phyloP scores from a whole-genome alignment of 2,797 vertebrate genomes.

The Florisuga fusca region DNA sequence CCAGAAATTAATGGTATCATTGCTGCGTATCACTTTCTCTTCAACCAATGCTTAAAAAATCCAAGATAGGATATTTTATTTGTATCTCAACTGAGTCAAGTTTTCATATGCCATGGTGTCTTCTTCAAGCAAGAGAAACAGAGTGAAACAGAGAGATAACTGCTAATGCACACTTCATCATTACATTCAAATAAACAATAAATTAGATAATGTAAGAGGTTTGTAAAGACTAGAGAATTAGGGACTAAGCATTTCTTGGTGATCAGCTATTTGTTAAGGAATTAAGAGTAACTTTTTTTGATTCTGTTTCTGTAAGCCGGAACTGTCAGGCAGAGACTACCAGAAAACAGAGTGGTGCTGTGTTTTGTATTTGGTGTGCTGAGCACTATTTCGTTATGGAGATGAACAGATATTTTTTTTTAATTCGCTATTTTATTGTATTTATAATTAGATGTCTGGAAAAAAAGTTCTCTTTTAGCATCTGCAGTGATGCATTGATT shows the following conservation, averaged over 20 bases:
- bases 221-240: conserved; percentile 39
- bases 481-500: conserved; percentile 76
- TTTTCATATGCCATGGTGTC: neutral
- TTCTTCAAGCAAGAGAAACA: neutral
- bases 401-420: conserved; percentile 63
- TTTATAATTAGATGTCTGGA: conserved; percentile 77
- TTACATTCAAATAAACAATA: neutral
- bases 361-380: conserved; percentile 51
- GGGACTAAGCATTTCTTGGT: conserved; percentile 15
- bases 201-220: conserved; percentile 47
- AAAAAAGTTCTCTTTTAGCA: conserved; percentile 69
- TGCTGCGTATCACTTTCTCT: neutral
- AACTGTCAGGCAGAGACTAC: conserved; percentile 19
- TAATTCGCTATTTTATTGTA: conserved; percentile 74
- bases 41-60: neutral
- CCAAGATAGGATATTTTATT: neutral
- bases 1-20: neutral
- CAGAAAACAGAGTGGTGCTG: conserved; percentile 33
- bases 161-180: neutral
- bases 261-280: conserved; percentile 26
- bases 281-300: conserved; percentile 20
- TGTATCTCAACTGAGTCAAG: neutral
- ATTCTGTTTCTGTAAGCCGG: conserved; percentile 39
- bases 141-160: neutral
- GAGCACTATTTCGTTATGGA: conserved; percentile 70